These are phyloP conservation scores for Phyllotreta striolata DNA, from an alignment of 2,888 invertebrate genomes.

Conservation along the genomic window DNA sequence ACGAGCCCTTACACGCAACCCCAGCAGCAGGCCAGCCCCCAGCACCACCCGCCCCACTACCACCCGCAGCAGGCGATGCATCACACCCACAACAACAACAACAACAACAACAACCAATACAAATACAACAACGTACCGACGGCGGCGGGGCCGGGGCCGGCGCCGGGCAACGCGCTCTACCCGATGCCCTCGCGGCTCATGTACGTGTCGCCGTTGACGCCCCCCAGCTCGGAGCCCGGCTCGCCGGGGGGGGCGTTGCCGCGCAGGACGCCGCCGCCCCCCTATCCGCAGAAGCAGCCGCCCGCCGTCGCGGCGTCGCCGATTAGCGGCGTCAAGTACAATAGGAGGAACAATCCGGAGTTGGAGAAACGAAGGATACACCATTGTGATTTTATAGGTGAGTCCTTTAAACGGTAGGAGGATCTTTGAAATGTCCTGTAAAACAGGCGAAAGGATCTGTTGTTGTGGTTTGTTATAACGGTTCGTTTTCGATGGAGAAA, in stretches of 20 bases:
- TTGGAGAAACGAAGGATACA: slow-evolving; percentile 95
- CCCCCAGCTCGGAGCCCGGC: slow-evolving; percentile 88
- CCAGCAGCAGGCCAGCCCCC: slow-evolving; percentile 54
- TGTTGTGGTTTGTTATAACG: slow-evolving; percentile 4
- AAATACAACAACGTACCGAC: slow-evolving; percentile 54
- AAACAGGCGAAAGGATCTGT: slow-evolving; percentile 21
- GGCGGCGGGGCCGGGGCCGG: slow-evolving; percentile 56
- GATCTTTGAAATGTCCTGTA: not conserved
- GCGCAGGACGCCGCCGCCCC: slow-evolving; percentile 79
- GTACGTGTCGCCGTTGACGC: slow-evolving; percentile 86
- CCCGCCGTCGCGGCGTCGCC: slow-evolving; percentile 50
- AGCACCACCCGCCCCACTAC: slow-evolving; percentile 42
- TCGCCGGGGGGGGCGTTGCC: slow-evolving; percentile 78
- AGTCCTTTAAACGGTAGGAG: slow-evolving; percentile 48
- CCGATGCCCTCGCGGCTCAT: slow-evolving; percentile 68
- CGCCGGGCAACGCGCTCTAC: slow-evolving; percentile 62
- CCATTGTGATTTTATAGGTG: slow-evolving; percentile 94
- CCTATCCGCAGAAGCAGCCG: slow-evolving; percentile 66
- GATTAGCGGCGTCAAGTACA: slow-evolving; percentile 72
- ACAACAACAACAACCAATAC: slow-evolving; percentile 60
- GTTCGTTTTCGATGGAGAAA: slow-evolving; percentile 28
- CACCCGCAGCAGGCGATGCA: slow-evolving; percentile 56
- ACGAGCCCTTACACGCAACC: slow-evolving; percentile 60
- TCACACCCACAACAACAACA: slow-evolving; percentile 61
- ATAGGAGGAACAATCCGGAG: slow-evolving; percentile 95